A percentile compares a stretch with the other conserved stretches of the same genome.
These are phyloP conservation scores for Pterophyllum scalare DNA, from an alignment of 2,113 vertebrate genomes.

Conservation along the genomic window DNA sequence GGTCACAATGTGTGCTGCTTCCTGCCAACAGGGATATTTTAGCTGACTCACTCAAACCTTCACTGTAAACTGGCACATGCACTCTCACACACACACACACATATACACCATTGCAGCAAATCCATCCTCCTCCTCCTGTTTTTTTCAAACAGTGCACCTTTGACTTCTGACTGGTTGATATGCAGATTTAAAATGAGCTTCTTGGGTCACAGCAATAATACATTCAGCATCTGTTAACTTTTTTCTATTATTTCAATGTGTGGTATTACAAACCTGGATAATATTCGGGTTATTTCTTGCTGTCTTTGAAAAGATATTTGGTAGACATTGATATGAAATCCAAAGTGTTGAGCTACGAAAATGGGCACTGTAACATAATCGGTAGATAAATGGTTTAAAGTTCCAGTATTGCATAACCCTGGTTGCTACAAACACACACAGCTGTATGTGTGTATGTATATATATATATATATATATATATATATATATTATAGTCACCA, in stretches of 20 bases:
- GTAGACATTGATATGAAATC: background rate
- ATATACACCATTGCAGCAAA: background rate
- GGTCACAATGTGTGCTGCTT: conserved; percentile 38
- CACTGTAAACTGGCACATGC: background rate
- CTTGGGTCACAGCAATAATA: background rate
- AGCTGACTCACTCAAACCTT: conserved; percentile 40
- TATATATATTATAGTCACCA: background rate
- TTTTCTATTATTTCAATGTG: background rate
- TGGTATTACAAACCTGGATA: background rate
- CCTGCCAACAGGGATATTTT: conserved; percentile 13
- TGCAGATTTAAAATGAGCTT: background rate
- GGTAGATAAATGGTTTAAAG: background rate
- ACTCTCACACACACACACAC: background rate
- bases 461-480: too few species aligned
- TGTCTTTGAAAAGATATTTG: background rate
- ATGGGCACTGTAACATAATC: background rate
- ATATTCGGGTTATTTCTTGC: background rate
- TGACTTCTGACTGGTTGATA: background rate
- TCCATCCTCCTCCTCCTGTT: background rate
- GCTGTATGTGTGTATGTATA: background rate
- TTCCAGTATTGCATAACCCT: background rate
- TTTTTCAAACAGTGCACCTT: background rate
- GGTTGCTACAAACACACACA: background rate
- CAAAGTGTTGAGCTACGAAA: background rate
- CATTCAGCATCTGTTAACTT: background rate